phyloP scores from a whole-genome alignment of 2,113 vertebrate species.

The Colius striatus region DNA sequence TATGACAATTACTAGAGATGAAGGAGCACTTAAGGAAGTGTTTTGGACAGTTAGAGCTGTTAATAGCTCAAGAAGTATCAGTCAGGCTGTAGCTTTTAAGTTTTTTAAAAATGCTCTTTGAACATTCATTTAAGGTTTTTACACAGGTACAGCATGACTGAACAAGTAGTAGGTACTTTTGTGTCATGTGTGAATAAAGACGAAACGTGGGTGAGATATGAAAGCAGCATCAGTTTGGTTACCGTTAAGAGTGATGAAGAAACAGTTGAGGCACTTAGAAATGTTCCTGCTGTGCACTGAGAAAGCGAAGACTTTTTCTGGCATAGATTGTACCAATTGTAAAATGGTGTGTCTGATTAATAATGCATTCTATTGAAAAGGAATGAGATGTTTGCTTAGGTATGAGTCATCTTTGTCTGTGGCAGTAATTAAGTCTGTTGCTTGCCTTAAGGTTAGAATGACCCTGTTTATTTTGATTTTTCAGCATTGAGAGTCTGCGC shows the following conservation, averaged over 20 bases:
- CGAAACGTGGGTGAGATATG: not conserved
- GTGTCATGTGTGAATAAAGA: not conserved
- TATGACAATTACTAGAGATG: not conserved
- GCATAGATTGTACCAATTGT: not conserved
- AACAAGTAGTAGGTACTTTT: not conserved
- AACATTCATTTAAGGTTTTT: constrained; percentile 17
- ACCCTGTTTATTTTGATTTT: constrained; percentile 51
- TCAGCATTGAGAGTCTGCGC: not conserved
- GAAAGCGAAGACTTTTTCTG: not conserved
- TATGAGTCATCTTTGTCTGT: constrained; percentile 55
- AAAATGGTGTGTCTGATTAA: constrained; percentile 42
- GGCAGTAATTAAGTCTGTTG: constrained; percentile 48
- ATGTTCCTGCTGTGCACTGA: not conserved
- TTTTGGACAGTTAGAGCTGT: not conserved
- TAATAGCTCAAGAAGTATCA: constrained; percentile 24
- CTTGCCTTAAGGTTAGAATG: constrained; percentile 50
- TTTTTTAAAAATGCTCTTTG: not conserved
- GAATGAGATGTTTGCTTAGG: constrained; percentile 18
- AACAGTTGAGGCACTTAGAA: not conserved
- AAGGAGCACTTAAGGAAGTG: constrained; percentile 7
- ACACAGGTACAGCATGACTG: not conserved
- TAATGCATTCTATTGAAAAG: constrained; percentile 34
- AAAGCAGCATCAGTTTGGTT: not conserved
- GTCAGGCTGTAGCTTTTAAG: constrained; percentile 34
- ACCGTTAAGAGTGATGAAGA: not conserved